These are phyloP conservation scores for Arion vulgaris DNA, from an alignment of 1,140 invertebrate genomes.

Conservation along the genomic window DNA sequence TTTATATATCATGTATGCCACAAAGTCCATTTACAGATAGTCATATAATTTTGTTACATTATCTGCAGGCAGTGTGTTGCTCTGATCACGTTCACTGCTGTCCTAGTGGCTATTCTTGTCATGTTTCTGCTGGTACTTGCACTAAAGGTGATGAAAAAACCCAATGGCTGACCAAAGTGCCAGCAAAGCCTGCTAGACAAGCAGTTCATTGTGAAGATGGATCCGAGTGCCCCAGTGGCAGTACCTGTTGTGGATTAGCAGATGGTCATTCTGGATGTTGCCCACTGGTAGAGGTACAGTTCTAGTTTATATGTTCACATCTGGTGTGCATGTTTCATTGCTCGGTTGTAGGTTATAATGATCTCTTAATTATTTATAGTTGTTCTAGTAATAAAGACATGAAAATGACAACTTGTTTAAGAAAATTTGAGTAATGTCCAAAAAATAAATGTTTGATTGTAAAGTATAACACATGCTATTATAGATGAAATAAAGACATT, in stretches of 20 bases:
- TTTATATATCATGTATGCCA: no score
- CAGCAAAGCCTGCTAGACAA: constrained; percentile 36
- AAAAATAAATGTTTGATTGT: no score
- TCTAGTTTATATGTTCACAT: constrained; percentile 42
- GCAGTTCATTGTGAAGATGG: background rate
- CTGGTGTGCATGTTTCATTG: no score
- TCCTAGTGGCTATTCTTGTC: constrained; percentile 56
- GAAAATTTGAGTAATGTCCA: no score
- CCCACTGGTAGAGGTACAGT: constrained; percentile 18
- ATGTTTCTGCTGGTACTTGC: constrained; percentile 38
- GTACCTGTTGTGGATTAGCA: constrained; percentile 67
- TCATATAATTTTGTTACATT: no score
- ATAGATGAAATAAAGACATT: no score
- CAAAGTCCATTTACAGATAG: background rate
- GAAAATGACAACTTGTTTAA: no score
- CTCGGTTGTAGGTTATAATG: no score
- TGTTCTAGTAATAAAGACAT: no score
- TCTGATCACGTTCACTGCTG: constrained; percentile 60
- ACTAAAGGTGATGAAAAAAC: constrained; percentile 27
- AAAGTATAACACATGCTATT: no score
- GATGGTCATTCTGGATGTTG: constrained; percentile 64
- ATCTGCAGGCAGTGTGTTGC: constrained; percentile 51
- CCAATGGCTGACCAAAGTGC: constrained; percentile 41
- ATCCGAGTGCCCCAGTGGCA: constrained; percentile 60
- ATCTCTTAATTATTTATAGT: no score